A percentile compares a stretch with the other conserved stretches of the same genome.
phyloP scores from a whole-genome alignment of 2,113 vertebrate genomes.

The Seriola quinqueradiata region DNA sequence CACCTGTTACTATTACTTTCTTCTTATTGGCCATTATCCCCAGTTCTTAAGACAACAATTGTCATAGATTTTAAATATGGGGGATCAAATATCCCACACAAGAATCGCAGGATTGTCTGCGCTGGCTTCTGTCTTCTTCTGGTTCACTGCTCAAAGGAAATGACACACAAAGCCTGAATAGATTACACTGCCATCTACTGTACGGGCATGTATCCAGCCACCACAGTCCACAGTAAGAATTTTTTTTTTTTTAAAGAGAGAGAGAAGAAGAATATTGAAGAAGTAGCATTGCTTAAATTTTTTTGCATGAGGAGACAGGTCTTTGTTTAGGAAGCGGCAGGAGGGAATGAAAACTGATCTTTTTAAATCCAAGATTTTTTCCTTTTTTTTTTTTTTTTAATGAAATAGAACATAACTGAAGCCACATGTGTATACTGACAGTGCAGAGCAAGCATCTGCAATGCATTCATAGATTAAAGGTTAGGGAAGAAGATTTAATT shows the following conservation, averaged over 20 bases:
- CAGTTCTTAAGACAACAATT: background rate
- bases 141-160: slow-evolving; percentile 31
- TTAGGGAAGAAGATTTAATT: no score
- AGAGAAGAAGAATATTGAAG: background rate
- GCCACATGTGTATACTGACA: slow-evolving; percentile 15
- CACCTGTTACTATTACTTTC: slow-evolving; percentile 84
- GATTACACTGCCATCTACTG: slow-evolving; percentile 69
- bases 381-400: slow-evolving; percentile 26
- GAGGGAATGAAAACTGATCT: background rate
- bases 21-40: slow-evolving; percentile 78
- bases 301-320: background rate
- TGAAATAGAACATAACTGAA: slow-evolving; percentile 14
- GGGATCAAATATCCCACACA: slow-evolving; percentile 10
- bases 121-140: slow-evolving; percentile 56
- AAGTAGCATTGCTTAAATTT: background rate
- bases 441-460: slow-evolving; percentile 27
- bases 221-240: background rate
- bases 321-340: background rate
- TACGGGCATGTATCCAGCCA: background rate
- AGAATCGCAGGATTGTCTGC: slow-evolving; percentile 17
- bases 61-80: slow-evolving; percentile 18
- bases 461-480: slow-evolving; percentile 24
- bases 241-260: background rate
- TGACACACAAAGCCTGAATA: background rate
- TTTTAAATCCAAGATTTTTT: slow-evolving; percentile 15